Evolutionary conservation across 2,888 invertebrate species (phyloP).

Genomic region (Sycophila texana): DNA sequence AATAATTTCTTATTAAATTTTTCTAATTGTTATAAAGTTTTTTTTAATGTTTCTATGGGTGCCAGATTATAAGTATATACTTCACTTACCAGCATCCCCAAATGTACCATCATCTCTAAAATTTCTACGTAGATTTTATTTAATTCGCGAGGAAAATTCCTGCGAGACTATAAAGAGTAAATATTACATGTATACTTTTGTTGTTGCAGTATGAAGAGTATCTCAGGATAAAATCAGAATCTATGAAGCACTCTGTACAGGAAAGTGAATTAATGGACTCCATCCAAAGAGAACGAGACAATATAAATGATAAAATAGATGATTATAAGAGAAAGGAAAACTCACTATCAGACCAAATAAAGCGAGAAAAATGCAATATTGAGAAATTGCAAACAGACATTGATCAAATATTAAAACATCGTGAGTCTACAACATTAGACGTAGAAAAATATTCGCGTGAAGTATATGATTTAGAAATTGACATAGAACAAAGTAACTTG

Average conservation of each 20-base stretch:
- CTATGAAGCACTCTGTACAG: constrained; percentile 89
- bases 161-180: background rate
- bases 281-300: constrained; percentile 93
- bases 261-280: constrained; percentile 93
- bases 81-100: too few species aligned
- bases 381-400: background rate
- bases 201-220: constrained; percentile 81
- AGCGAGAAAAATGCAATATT: constrained; percentile 1
- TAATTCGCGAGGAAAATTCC: too few species aligned
- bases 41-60: too few species aligned
- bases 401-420: constrained; percentile 26
- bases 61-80: too few species aligned
- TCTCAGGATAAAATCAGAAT: constrained; percentile 92
- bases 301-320: constrained; percentile 93
- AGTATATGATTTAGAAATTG: constrained; percentile 1
- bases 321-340: constrained; percentile 89
- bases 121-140: too few species aligned
- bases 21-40: too few species aligned
- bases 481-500: background rate
- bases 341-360: constrained; percentile 68
- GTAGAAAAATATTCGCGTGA: background rate
- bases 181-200: background rate
- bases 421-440: background rate
- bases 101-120: too few species aligned
- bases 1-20: too few species aligned